Base-by-base conservation (phyloP, 2,888 invertebrate species). In the Euplagia quadripunctaria region DNA sequence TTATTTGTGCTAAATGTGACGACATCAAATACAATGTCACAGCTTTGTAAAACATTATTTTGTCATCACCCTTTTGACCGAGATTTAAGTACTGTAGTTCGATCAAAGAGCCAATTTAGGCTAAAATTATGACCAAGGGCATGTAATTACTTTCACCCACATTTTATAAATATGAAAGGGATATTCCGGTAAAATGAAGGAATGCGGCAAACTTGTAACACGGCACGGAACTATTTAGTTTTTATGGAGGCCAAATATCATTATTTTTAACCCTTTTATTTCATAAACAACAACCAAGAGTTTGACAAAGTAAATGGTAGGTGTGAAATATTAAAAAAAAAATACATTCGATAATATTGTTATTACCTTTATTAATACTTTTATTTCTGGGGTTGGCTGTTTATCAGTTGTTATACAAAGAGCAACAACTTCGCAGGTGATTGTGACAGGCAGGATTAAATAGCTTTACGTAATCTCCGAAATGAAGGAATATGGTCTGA, bases 211-310 rank as follows among this genome's bases (percentile, higher is more conserved):
- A 64, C 49, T 72, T 61, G 58, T 64, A 72, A 71, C 17, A 42
- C 68, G 51, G 41, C 72, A 63, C 17, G 42, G 66, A 73, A 72
- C 79, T 75, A 75, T 78, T 75, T 72, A 64, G 67, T 75, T 81
- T 76, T 75, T 81, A 81, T 79, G 79, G 49, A 49, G 66, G 49
- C 49, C 49, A 16, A 41, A 17, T 49, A 49, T 49, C 16, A 58
- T 46, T 46, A 20, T 6, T 58, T 43, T 61, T 4, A 43, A 68
- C n/a, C 43, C 16, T 46, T 68, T 20, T 61, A 61, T 49, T 43
- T n/a, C n/a, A 52, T 52, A 67, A 41, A 67, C 20, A 16, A 14
- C 20, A 31, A 61, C 20, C 17, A 63, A n/a, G 11, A 64, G 64
- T 63, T 42, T 69, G 49, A 68, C 20, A 16, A 42, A 63, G 20